Percentiles rank a stretch among this genome's conserved stretches.
These are phyloP conservation scores for Neoscelio sp. DNA, from an alignment of 2,888 invertebrate species.

Conservation along the genomic window DNA sequence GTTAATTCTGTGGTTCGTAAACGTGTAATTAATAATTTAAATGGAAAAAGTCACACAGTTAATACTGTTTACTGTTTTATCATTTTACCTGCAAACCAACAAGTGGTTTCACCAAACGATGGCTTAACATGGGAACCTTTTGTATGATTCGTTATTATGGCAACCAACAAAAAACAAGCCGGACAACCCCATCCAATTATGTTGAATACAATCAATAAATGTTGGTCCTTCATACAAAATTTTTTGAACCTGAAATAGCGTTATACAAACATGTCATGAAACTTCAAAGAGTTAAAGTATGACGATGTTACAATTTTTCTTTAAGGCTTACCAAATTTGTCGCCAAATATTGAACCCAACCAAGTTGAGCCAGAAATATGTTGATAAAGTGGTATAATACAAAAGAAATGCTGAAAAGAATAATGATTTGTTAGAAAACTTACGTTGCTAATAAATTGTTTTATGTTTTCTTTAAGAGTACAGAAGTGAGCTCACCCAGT, in stretches of 20 bases:
- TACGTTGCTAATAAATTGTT: too few species aligned
- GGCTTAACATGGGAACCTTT: slow-evolving; percentile 45
- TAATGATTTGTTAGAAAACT: too few species aligned
- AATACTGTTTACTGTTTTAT: too few species aligned
- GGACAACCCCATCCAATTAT: slow-evolving; percentile 44
- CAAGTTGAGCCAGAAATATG: slow-evolving; percentile 51
- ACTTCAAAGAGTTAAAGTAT: not conserved
- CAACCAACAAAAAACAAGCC: slow-evolving; percentile 23
- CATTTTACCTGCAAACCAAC: slow-evolving; percentile 49
- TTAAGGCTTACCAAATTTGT: slow-evolving; percentile 43
- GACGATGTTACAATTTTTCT: too few species aligned
- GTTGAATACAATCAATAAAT: slow-evolving; percentile 23
- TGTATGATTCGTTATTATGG: slow-evolving; percentile 23
- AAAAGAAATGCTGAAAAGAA: slow-evolving; percentile 47
- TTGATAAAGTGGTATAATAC: slow-evolving; percentile 40
- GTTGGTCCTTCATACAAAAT: slow-evolving; percentile 25
- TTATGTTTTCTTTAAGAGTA: not conserved
- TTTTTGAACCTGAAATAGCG: slow-evolving; percentile 22
- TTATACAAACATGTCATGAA: not conserved
- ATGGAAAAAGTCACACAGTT: too few species aligned
- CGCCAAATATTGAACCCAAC: slow-evolving; percentile 54
- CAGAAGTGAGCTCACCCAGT: slow-evolving; percentile 27
- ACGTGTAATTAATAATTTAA: too few species aligned
- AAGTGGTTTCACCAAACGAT: slow-evolving; percentile 35
- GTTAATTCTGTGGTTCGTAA: not conserved